Base-by-base conservation (phyloP, 2,113 vertebrate genomes). In the Meleagris gallopavo region DNA sequence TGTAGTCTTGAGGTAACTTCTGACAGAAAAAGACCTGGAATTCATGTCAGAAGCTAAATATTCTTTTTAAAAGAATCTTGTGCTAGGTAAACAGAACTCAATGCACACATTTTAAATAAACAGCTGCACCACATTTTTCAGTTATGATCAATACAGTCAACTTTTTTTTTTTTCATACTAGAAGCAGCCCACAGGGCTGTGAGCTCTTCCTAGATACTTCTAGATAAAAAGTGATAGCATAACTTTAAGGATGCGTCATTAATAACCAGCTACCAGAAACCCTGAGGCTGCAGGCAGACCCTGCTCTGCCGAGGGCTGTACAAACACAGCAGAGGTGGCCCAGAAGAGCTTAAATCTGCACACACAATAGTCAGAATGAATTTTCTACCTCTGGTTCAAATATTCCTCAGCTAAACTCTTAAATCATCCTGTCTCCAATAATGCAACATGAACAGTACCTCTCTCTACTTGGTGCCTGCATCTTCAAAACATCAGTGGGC, bases 401-500 rank as follows among this genome's bases (percentile, higher is more conserved):
- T 75, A 83, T 84, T 84, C 86, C 78, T 85, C 65, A 84, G 65
- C 61, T 92, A 87, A 83, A 77, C 83, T 89, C 89, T 60, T 86
- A 94, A 75, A 88, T 96, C 89, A 93, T 0, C 1, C 89, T 94
- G 64, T 71, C 69, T 95, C 75, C 32, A 91, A 75, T 69, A 94
- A 95, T 60, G 30, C 55, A 72, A 86, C 87, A 88, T 65, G 89
- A 95, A 93, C 96, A 95, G 92, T 89, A 40, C 48, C 41, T 91
- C 67, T 93, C 58, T 52, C 70, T 85, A 43, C 78, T 55, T 83
- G 54, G 60, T 85, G 71, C 65, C 95, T 90, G 77, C 57, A 65
- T 88, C 89, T 95, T 93, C 90, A 83, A 93, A 96, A 86, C 55
- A 95, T 21, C 78, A 71, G 90, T 83, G 96, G 83, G 80, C 91